Base-by-base conservation (phyloP, 2,113 vertebrate genomes). In the Perca fluviatilis region DNA sequence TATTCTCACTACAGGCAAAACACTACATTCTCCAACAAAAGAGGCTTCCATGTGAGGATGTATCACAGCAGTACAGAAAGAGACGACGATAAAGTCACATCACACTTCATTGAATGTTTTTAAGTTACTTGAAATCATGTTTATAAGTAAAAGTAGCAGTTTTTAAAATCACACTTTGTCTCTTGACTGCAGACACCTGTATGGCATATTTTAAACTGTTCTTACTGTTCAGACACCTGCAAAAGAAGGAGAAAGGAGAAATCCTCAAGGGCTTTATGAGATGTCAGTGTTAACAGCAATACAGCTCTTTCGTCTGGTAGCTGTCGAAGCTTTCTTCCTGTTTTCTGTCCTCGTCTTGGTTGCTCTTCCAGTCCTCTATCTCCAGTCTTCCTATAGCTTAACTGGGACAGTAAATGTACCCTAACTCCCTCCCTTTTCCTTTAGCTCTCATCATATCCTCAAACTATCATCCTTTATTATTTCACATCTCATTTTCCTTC, bases 271-370 rank as follows among this genome's bases (percentile, higher is more conserved):
- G 92, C 92, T 93, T 72, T 63, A 60, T n/a, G 66, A 85, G 85
- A 91, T 91, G 90, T 92, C 90, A 84, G 88, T 81, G 89, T 91
- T 90, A 82, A 79, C 77, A 88, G 91, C 90, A 92, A 92, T 92
- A 92, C 71, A 54, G 73, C 73, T 86, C 70, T 67, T 63, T 75
- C 40, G 6, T 54, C 9, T 8, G 30, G 47, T 51, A 43, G 56
- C 70, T 68, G 74, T 80, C 9, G 15, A 53, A 19, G 70, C 50
- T 82, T 83, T 53, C 71, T 64, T 81, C 64, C 68, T 66, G 25
- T 74, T 43, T 49, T 51, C 54, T 36, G 57, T 76, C 71, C 36
- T 23, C 11, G 9, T 75, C 4, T 27, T 2, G 23, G 51, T 50
- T 23, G 12, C 6, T 73, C 43, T 56, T 27, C 36, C 51, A 19